Base-by-base conservation (phyloP, 2,888 invertebrate species). In the Calliopum simillimum region DNA sequence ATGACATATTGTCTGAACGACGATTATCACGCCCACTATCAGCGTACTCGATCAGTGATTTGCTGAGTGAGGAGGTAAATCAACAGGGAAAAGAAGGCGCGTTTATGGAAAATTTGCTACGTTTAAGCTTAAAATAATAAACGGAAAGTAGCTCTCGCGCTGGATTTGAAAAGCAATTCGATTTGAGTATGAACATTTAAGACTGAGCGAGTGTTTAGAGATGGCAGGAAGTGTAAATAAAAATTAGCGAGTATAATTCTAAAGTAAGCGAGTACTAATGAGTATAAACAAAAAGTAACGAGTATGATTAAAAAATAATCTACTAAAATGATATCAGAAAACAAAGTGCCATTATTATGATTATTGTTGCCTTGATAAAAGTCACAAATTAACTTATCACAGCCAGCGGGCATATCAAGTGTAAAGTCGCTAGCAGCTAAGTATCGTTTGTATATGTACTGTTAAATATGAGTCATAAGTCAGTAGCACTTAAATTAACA, bases 11-110 rank as follows among this genome's bases (percentile, higher is more conserved):
- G 55, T 82, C 82, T 11, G 82, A 86, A 72, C 81, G 86, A 0
- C 73, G 85, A 3, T 79, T 86, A 71, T 86, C 86, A 1, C 75
- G 85, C 0, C 82, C 85, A 0, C 71, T 86, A 14, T 86, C 86
- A 19, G 85, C 85, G 14, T 86, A 86, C 75, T 86, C 86, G 73
- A 86, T 86, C 74, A 84, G 85, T 59, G 86, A 86, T 78, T 79
- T 86, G 72, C 78, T 86, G 46, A 82, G 81, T 71, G 85, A 84
- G 71, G 83, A 83, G 73, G 78, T 78, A 59, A 74, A 53, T 21
- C 51, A 12, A 14, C 68, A 66, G 21, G 63, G 70, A 16, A 68
- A 68, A 44, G 53, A 83, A 12, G 78, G 77, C 64, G 69, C 79
- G 25, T 81, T 76, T 63, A 74, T 82, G 46, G 82, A 84, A 23